A percentile compares a stretch with the other conserved stretches of the same genome.
Evolutionary conservation across 1,140 invertebrate species (phyloP).

Genomic region (Drosophila quadrilineata): DNA sequence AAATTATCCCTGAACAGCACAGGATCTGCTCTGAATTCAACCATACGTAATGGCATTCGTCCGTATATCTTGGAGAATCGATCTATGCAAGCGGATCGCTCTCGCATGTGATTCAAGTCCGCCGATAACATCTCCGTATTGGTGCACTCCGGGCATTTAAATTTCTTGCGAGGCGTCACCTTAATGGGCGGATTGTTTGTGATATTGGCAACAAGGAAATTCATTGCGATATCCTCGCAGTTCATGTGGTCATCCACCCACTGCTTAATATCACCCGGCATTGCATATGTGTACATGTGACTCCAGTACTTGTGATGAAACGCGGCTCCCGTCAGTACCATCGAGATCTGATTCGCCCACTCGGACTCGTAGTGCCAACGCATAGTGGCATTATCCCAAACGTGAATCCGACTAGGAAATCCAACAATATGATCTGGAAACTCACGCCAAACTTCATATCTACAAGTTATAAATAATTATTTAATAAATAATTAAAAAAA

Average conservation of each 20-base stretch:
- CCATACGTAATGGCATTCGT: conserved; percentile 92
- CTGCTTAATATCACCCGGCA: conserved; percentile 89
- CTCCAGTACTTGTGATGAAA: conserved; percentile 97
- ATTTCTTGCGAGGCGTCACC: conserved; percentile 98
- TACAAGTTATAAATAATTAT: conserved; percentile 45
- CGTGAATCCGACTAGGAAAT: conserved; percentile 94
- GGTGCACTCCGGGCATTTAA: conserved; percentile 97
- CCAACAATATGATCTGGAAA: conserved; percentile 96
- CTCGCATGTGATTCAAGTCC: conserved; percentile 95
- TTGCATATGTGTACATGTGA: conserved; percentile 91
- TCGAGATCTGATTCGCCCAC: conserved; percentile 96
- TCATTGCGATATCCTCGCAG: conserved; percentile 97
- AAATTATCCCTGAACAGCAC: conserved; percentile 95
- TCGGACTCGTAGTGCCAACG: conserved; percentile 96
- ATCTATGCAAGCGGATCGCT: conserved; percentile 95
- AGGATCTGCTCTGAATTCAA: conserved; percentile 97
- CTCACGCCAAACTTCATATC: conserved; percentile 93
- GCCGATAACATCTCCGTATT: conserved; percentile 97
- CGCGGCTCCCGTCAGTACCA: conserved; percentile 96
- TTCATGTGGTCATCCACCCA: conserved; percentile 97
- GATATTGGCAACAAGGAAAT: conserved; percentile 94
- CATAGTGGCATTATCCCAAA: conserved; percentile 92
- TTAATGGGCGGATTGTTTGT: conserved; percentile 97
- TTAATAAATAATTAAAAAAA: no score
- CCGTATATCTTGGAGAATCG: conserved; percentile 92